These are phyloP conservation scores for Dendrophyllia cribrosa DNA, from an alignment of 64 coral and sea anemone species.

Conservation along the genomic window DNA sequence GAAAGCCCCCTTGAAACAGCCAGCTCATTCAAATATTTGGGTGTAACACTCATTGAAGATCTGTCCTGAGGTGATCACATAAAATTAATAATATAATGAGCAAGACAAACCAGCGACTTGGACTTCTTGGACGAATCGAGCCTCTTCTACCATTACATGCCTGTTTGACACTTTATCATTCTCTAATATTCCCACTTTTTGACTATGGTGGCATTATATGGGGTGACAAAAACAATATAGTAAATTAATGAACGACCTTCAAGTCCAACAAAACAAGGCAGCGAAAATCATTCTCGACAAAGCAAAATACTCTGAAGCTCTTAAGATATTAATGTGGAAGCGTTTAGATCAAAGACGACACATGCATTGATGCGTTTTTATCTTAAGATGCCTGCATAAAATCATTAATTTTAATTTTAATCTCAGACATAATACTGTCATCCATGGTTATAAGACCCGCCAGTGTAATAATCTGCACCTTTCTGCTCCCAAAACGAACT, in stretches of 20 bases:
- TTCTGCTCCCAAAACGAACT: not conserved
- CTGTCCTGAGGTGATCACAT: not conserved
- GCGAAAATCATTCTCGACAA: conserved; percentile 20
- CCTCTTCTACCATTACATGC: too few species aligned
- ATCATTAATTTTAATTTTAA: not conserved
- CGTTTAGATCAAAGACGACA: not conserved
- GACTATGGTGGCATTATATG: conserved; percentile 2
- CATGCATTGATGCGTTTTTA: not conserved
- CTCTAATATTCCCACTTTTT: not conserved
- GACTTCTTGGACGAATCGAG: not conserved
- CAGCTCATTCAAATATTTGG: not conserved
- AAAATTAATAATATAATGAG: not conserved
- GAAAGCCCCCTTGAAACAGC: not conserved
- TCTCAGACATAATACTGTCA: not conserved
- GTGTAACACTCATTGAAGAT: not conserved
- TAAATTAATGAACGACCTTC: conserved; percentile 5
- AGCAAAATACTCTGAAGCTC: conserved; percentile 13
- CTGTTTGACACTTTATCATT: not conserved
- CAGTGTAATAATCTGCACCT: not conserved
- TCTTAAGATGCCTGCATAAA: not conserved
- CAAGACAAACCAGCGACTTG: not conserved
- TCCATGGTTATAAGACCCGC: not conserved
- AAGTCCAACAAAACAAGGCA: conserved; percentile 22
- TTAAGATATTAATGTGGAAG: not conserved
- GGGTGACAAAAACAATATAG: conserved; percentile 30